Evolutionary conservation across 2,797 vertebrate species (phyloP), one percentile per base, ranked within the genome.

Genomic region (Crocodylus rhombifer): DNA sequence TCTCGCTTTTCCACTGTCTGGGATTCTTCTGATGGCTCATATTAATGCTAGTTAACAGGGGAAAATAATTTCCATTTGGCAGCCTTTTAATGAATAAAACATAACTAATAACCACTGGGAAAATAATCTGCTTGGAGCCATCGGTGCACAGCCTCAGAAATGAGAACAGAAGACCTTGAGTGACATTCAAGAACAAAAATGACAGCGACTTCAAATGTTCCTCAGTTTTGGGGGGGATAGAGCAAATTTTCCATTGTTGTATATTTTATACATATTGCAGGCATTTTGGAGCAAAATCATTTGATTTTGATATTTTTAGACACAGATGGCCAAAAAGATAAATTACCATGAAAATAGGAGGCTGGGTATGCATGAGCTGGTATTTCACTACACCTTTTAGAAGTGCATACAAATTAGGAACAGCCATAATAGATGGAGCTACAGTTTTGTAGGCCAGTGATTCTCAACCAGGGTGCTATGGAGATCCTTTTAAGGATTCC

Each of bases 21-120:
- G 25, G n/a, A 23, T 82, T 92, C 80, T 94, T 62, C 65, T 0
- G 0, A 84, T 75, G 79, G 74, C 51, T 86, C 60, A 74, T 77
- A 92, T 86, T 90, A 60, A 57, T 79, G 6, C 60, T 75, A 64
- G 14, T 94, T 95, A 96, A 84, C 69, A 57, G 0, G 4, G 14
- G 55, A 69, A 76, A 71, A 57, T 8, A 58, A 81, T 93, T 93
- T 90, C 90, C 77, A 78, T 78, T 84, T 89, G 79, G 86, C 80
- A 89, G 79, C 63, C 20, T 91, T 90, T 67, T 42, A 69, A 74
- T 92, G 93, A 96, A 94, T 97, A 92, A 95, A 95, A 91, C 33
- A 88, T 89, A 78, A 65, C 51, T 58, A 73, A 82, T 73, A 64
- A 73, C 65, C 61, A 60, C 69, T 17, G 73, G 78, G 86, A 82